phyloP scores from a whole-genome alignment of 2,113 vertebrate species.

The Onychostruthus taczanowskii region DNA sequence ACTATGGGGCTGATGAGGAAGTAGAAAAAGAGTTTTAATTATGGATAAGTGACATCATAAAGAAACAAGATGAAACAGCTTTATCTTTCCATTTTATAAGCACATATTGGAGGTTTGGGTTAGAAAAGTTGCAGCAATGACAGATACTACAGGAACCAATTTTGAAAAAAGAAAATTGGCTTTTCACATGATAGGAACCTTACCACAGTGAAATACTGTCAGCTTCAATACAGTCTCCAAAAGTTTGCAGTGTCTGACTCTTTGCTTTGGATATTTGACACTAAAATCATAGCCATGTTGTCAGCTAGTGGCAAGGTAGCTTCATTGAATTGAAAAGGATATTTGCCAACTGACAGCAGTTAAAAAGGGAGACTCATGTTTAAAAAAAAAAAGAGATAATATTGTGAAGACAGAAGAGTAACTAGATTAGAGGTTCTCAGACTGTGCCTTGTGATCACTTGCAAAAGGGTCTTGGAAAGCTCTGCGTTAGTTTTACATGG shows the following conservation, averaged over 20 bases:
- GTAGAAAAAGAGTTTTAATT: not conserved
- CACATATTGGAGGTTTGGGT: not conserved
- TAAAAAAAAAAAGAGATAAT: not conserved
- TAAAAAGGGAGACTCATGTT: not conserved
- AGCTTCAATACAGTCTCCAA: not conserved
- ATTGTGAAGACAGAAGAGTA: not conserved
- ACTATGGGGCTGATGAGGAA: not conserved
- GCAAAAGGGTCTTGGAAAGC: not conserved
- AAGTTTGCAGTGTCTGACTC: not conserved
- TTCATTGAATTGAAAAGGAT: not conserved
- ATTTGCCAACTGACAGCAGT: not conserved
- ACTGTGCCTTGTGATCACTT: not conserved
- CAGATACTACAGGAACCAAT: not conserved
- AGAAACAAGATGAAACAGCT: not conserved
- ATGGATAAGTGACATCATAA: not conserved
- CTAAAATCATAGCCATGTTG: not conserved
- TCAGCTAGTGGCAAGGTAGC: not conserved
- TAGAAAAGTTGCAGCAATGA: not conserved
- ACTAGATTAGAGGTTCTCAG: not conserved
- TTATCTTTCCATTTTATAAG: not conserved
- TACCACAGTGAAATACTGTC: not conserved
- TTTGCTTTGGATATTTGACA: constrained; percentile 7
- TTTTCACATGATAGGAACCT: not conserved
- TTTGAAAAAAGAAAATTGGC: not conserved
- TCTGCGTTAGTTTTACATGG: not conserved